Evolutionary conservation across 2,113 vertebrate species (phyloP).

Genomic region (Cynoglossus semilaevis): DNA sequence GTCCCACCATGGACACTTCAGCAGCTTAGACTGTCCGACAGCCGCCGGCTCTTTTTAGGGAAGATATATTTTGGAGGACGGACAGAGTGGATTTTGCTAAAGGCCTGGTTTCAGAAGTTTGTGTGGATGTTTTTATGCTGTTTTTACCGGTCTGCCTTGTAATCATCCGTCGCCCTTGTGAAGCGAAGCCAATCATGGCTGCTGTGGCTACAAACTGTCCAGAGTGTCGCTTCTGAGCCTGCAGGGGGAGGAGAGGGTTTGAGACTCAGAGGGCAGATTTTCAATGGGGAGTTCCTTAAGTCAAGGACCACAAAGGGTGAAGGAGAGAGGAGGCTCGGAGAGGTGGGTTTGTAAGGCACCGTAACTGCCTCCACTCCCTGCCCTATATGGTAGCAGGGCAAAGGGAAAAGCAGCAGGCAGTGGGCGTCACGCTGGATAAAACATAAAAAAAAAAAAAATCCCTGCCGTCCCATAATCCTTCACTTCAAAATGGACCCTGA

Average conservation of each 20-base stretch:
- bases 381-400: not conserved
- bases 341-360: slow-evolving; percentile 60
- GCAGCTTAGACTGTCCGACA: too few species aligned
- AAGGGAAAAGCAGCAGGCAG: slow-evolving; percentile 17
- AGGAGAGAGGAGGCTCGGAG: slow-evolving; percentile 2
- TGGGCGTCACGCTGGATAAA: slow-evolving; percentile 2
- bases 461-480: slow-evolving; percentile 49
- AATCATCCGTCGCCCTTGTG: not conserved
- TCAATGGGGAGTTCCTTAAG: slow-evolving; percentile 14
- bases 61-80: too few species aligned
- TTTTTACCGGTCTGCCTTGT: not conserved
- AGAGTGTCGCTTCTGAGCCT: not conserved
- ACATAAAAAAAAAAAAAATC: slow-evolving; percentile 23
- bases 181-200: not conserved
- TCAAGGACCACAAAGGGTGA: not conserved
- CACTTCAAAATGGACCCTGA: slow-evolving; percentile 64
- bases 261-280: slow-evolving; percentile 1
- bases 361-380: slow-evolving; percentile 33
- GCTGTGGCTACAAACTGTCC: not conserved
- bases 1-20: too few species aligned
- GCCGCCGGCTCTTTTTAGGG: too few species aligned
- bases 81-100: not conserved
- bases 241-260: not conserved
- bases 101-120: not conserved
- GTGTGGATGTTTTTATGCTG: not conserved